phyloP scores from a whole-genome alignment of 2,797 vertebrate species.

The Silurus lanzhouensis region DNA sequence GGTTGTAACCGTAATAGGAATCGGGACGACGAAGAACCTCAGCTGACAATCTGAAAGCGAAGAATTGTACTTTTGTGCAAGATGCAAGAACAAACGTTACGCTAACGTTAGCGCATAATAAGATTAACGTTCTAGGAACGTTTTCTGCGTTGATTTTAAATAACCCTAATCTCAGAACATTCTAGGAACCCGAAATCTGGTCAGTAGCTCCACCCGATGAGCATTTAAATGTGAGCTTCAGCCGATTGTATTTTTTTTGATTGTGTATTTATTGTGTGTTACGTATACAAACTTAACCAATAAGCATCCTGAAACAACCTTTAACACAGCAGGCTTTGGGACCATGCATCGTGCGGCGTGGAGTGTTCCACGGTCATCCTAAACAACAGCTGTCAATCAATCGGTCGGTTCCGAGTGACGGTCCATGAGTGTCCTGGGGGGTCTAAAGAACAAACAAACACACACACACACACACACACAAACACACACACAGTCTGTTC shows the following conservation, averaged over 20 bases:
- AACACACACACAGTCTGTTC: background rate
- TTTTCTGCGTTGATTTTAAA: too few relatives aligned
- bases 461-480: background rate
- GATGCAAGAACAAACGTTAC: too few relatives aligned
- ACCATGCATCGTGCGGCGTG: background rate
- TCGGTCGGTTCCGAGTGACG: constrained; percentile 42
- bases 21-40: background rate
- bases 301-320: background rate
- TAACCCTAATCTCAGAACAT: too few relatives aligned
- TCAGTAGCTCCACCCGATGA: background rate
- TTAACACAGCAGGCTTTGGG: background rate
- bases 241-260: background rate
- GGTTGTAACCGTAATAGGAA: background rate
- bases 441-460: background rate
- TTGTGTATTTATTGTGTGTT: background rate
- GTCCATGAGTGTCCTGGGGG: constrained; percentile 37
- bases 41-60: background rate
- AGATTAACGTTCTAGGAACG: too few relatives aligned
- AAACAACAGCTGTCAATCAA: constrained; percentile 61
- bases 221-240: background rate
- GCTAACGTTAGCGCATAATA: too few relatives aligned
- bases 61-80: too few relatives aligned
- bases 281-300: background rate
- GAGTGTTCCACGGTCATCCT: constrained; percentile 16
- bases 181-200: too few relatives aligned